Evolutionary conservation across 2,888 invertebrate species (phyloP), one percentile per base, ranked within the genome.

Genomic region (Oasisia sp.): DNA sequence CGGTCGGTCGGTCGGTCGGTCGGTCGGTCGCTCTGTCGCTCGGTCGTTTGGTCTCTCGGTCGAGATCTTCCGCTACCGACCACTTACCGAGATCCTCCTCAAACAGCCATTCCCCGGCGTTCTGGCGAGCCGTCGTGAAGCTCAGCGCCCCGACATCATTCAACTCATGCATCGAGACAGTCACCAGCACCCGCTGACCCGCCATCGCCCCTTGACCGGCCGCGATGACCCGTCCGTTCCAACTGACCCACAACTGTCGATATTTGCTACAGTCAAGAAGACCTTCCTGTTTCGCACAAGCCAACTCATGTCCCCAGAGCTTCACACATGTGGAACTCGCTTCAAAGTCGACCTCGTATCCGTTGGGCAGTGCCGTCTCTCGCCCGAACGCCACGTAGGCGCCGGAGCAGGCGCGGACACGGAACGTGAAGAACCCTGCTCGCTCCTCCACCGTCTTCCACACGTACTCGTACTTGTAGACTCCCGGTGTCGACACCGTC

Each of bases 341-440:
- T 32, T 92, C 93, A 44, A 92, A 56, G 19, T 89, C 45, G 50
- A 74, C 44, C 89, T 93, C 92, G 38, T 92, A 92, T 38, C 91
- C 44, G 32, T 32, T 50, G 32, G 27, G 74, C 74, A 11, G 32
- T 12, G 91, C 92, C 12, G 56, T 44, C 19, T 27, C 32, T 1
- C 92, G 92, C n/a, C 92, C 90, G 38, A 92, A 92, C 11, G 92
- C 92, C 74, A 92, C 90, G 45, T 92, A 92, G 27, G 92, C 92
- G 92, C 92, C 92, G 32, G 74, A 58, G 50, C 92, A 92, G 32
- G 92, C 92, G 27, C 32, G 11, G 14, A 92, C 92, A 32, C 58
- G 74, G 91, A 92, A 92, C 32, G 56, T 44, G 91, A 92, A 92
- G 89, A 27, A 74, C 7, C 74, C 74, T 19, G 14, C 74, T 74